Conservation (phyloP, 2,797 vertebrate species). For the Lophius americanus region DNA sequence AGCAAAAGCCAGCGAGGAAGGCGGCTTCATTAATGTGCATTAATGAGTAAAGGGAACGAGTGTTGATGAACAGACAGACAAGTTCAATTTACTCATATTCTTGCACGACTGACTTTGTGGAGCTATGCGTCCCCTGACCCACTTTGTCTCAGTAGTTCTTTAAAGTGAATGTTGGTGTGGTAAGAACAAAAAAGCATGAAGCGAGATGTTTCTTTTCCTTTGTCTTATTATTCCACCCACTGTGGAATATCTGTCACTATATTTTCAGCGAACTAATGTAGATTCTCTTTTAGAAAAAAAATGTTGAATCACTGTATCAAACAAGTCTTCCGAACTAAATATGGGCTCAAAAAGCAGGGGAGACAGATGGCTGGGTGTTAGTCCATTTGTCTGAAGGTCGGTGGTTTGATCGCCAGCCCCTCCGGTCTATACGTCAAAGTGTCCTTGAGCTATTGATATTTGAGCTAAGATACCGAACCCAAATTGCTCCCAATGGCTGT, state of each 20-base stretch:
- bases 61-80: slow-evolving; percentile 1
- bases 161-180: slow-evolving; percentile 34
- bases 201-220: slow-evolving; percentile 22
- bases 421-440: too few relatives aligned
- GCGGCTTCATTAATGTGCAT: neutral
- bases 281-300: too few relatives aligned
- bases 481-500: too few relatives aligned
- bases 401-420: too few relatives aligned
- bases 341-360: too few relatives aligned
- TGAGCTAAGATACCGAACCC: too few relatives aligned
- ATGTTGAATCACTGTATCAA: too few relatives aligned
- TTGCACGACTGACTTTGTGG: slow-evolving; percentile 34
- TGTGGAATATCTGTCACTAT: neutral
- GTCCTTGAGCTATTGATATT: too few relatives aligned
- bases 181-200: slow-evolving; percentile 45
- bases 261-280: too few relatives aligned
- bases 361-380: too few relatives aligned
- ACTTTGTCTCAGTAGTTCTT: slow-evolving; percentile 24
- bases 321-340: too few relatives aligned
- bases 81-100: slow-evolving; percentile 24
- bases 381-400: too few relatives aligned
- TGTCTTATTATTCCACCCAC: neutral
- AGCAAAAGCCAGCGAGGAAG: neutral
- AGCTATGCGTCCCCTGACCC: slow-evolving; percentile 46
- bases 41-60: neutral